A percentile compares a stretch with the other conserved stretches of the same genome.
Evolutionary conservation across 2,113 vertebrate species (phyloP).

Genomic region (Patagioenas fasciata): DNA sequence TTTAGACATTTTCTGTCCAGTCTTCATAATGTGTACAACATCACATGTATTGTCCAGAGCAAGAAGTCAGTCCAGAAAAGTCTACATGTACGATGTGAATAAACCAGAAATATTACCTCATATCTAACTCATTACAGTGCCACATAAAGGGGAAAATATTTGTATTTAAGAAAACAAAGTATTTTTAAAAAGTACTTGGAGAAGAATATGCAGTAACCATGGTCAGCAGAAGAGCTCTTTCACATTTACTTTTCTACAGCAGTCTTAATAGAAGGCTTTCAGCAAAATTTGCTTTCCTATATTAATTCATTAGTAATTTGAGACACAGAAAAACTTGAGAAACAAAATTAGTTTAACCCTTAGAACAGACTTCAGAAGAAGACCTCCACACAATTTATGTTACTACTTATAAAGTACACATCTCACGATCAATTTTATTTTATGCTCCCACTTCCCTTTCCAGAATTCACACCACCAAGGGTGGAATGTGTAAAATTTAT

Average conservation of each 20-base stretch:
- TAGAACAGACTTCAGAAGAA: neutral
- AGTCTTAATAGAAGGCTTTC: neutral
- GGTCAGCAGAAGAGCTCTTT: neutral
- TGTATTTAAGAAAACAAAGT: neutral
- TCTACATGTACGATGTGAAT: neutral
- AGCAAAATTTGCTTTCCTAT: neutral
- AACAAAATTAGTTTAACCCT: neutral
- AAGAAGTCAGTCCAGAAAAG: neutral
- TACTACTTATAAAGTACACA: neutral
- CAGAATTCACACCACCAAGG: neutral
- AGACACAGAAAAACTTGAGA: neutral
- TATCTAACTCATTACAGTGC: neutral
- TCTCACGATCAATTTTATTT: neutral
- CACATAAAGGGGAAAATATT: neutral
- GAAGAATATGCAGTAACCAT: neutral
- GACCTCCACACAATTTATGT: neutral
- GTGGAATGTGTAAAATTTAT: accelerated
- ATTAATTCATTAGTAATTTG: neutral
- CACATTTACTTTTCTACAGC: neutral
- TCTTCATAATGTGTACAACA: neutral
- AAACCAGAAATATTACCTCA: neutral
- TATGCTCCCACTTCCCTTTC: neutral
- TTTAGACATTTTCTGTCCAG: neutral
- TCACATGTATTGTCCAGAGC: neutral
- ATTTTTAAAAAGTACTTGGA: neutral